Conservation (phyloP, 53 echinoderm and acorn worm species). For the Zoroaster sp. region DNA sequence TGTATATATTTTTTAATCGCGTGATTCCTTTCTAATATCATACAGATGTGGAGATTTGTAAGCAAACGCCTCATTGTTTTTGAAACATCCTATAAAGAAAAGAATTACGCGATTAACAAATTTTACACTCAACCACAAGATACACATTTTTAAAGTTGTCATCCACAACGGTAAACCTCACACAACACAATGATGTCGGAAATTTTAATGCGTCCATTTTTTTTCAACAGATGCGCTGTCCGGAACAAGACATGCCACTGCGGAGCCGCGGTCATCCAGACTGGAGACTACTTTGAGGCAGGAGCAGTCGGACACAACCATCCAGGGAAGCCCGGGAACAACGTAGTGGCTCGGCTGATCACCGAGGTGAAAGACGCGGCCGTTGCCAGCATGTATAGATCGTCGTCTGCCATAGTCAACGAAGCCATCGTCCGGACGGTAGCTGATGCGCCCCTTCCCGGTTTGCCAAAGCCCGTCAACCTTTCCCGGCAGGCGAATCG, state of each 20-base stretch:
- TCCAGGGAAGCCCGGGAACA: constrained; percentile 6
- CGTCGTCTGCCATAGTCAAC: not conserved
- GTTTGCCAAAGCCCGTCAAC: not conserved
- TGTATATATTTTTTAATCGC: not conserved
- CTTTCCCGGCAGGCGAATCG: constrained; percentile 22
- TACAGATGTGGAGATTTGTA: not conserved
- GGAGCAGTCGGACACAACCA: not conserved
- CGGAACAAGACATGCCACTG: not conserved
- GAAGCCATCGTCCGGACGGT: not conserved
- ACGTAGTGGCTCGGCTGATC: not conserved
- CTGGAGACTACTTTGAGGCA: not conserved
- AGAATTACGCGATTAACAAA: not conserved
- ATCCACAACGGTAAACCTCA: too few relatives aligned
- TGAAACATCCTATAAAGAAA: not conserved
- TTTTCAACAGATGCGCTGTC: not conserved
- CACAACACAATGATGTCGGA: not conserved
- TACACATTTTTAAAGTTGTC: not conserved
- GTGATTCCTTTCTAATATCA: not conserved
- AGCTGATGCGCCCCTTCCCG: not conserved
- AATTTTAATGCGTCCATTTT: not conserved
- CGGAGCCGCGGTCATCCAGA: not conserved
- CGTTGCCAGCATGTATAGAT: not conserved
- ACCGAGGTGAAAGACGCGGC: not conserved
- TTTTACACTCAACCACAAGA: not conserved
- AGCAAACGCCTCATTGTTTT: not conserved